These are phyloP conservation scores for Plecotus auritus DNA, from an alignment of 2,113 vertebrate genomes.

Conservation along the genomic window DNA sequence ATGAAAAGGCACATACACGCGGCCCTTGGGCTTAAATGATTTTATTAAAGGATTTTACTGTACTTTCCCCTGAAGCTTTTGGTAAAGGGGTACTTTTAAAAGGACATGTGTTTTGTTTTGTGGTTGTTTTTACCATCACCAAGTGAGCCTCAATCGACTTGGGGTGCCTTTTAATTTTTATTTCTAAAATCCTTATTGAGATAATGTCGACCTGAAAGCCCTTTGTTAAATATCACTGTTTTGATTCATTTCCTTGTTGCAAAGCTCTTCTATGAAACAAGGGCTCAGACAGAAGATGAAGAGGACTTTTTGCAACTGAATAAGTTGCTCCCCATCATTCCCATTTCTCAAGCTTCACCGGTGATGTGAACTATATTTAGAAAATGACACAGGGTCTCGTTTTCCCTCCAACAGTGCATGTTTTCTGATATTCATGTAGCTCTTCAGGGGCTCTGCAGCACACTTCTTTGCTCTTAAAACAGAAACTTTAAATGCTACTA, in stretches of 20 bases:
- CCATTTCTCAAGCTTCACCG: background rate
- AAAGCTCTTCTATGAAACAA: constrained; percentile 17
- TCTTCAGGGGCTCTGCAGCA: background rate
- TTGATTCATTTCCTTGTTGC: constrained; percentile 29
- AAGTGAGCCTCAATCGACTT: no score
- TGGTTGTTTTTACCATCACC: background rate
- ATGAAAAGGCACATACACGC: background rate
- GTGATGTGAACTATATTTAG: constrained; percentile 31
- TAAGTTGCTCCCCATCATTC: background rate
- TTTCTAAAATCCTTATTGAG: constrained; percentile 40
- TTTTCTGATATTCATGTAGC: constrained; percentile 21
- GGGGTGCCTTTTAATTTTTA: background rate
- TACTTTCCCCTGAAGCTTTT: constrained; percentile 4
- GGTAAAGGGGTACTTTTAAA: background rate
- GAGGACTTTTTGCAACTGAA: background rate
- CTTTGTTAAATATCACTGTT: constrained; percentile 37
- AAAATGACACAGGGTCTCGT: background rate
- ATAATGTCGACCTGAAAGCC: constrained; percentile 24
- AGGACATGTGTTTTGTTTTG: background rate
- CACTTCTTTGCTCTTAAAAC: constrained; percentile 33
- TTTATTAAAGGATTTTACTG: background rate
- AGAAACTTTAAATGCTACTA: constrained; percentile 37
- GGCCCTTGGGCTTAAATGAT: background rate
- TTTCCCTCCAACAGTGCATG: background rate
- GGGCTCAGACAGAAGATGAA: background rate